Conservation (phyloP, 2,888 invertebrate genomes). For the Psylliodes chrysocephalus region DNA sequence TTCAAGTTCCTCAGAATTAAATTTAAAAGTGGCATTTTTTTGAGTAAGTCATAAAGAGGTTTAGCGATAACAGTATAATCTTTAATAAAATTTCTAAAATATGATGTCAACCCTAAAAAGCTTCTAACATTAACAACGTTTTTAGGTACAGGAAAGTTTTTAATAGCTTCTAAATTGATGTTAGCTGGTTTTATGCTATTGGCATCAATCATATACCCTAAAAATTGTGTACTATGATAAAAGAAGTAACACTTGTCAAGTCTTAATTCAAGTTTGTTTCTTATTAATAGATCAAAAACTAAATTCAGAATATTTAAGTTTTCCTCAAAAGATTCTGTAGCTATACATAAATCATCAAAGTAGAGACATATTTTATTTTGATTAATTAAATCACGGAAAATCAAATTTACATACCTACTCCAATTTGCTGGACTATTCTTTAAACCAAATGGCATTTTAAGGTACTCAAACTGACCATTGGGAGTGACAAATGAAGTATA, state of each 20-base stretch:
- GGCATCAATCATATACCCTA: background rate
- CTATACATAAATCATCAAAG: slow-evolving; percentile 20
- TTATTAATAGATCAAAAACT: slow-evolving; percentile 7
- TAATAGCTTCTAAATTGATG: slow-evolving; percentile 30
- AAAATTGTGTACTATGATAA: background rate
- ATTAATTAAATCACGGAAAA: too few relatives aligned
- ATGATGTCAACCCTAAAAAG: slow-evolving; percentile 35
- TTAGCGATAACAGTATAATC: too few relatives aligned
- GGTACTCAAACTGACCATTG: background rate
- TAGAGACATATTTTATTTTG: background rate
- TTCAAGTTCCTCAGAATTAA: slow-evolving; percentile 1
- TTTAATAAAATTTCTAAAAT: slow-evolving; percentile 35
- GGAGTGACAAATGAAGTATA: background rate
- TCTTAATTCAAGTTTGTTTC: background rate
- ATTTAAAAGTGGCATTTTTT: background rate
- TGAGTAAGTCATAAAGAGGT: too few relatives aligned
- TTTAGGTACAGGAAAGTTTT: slow-evolving; percentile 34
- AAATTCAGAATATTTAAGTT: slow-evolving; percentile 11
- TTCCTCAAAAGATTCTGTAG: slow-evolving; percentile 8
- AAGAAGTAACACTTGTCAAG: background rate
- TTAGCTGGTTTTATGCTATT: slow-evolving; percentile 17
- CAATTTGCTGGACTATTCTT: too few relatives aligned
- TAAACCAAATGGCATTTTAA: background rate
- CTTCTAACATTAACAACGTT: slow-evolving; percentile 28
- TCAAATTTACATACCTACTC: too few relatives aligned